A percentile compares a stretch with the other conserved stretches of the same genome.
Evolutionary conservation across 1,140 invertebrate species (phyloP).

Genomic region (Hormaphis cornu): DNA sequence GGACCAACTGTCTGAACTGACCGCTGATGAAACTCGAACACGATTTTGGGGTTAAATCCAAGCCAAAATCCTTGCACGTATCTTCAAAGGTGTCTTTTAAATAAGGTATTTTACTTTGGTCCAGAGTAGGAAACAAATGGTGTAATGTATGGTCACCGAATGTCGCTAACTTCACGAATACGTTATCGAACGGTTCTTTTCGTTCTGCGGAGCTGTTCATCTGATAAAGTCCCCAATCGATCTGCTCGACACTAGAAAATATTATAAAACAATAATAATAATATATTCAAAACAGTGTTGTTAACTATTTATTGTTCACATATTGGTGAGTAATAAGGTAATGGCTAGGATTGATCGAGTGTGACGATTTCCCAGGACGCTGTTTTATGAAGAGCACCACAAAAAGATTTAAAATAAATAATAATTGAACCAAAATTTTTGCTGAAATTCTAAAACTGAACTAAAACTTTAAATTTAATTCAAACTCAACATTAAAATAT

Average conservation of each 20-base stretch:
- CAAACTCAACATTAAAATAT: too few relatives aligned
- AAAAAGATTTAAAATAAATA: too few relatives aligned
- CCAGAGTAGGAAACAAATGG: slow-evolving; percentile 71
- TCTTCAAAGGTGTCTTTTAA: slow-evolving; percentile 56
- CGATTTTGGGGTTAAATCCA: slow-evolving; percentile 47
- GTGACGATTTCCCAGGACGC: too few relatives aligned
- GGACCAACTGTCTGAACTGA: slow-evolving; percentile 57
- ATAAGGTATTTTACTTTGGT: slow-evolving; percentile 55
- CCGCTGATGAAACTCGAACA: slow-evolving; percentile 55
- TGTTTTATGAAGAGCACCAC: too few relatives aligned
- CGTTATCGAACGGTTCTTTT: slow-evolving; percentile 56
- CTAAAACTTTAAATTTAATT: too few relatives aligned
- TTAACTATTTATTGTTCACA: too few relatives aligned
- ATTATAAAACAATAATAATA: slow-evolving; percentile 29
- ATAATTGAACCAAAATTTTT: too few relatives aligned
- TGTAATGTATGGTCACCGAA: slow-evolving; percentile 72
- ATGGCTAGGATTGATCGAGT: too few relatives aligned
- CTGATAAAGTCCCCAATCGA: slow-evolving; percentile 70
- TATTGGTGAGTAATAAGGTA: too few relatives aligned
- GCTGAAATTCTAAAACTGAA: too few relatives aligned
- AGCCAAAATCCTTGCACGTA: slow-evolving; percentile 59
- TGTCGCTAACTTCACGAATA: slow-evolving; percentile 56
- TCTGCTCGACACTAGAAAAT: slow-evolving; percentile 44
- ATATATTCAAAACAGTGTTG: too few relatives aligned
- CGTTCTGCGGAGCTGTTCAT: slow-evolving; percentile 65